Evolutionary conservation across 2,797 vertebrate genomes (phyloP).

Genomic region (Crocidura indochinensis): DNA sequence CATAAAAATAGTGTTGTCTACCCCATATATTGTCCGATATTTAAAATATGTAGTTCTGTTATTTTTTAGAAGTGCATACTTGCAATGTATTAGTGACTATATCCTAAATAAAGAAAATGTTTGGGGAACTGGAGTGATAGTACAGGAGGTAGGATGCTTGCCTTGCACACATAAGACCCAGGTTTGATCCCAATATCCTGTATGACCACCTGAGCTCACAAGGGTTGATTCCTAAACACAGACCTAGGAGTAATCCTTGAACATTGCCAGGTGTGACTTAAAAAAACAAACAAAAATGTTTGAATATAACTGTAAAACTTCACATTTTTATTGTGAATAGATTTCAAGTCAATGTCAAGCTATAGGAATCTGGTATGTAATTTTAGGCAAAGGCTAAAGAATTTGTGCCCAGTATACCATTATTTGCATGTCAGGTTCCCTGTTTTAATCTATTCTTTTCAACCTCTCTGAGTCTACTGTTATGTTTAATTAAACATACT

Average conservation of each 20-base stretch:
- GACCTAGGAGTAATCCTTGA: too few relatives aligned
- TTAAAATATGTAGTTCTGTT: constrained; percentile 17
- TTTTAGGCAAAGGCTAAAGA: constrained; percentile 9
- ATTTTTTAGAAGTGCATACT: background rate
- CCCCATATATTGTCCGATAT: background rate
- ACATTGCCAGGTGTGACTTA: too few relatives aligned
- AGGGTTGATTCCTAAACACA: too few relatives aligned
- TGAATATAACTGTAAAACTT: background rate
- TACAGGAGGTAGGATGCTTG: too few relatives aligned
- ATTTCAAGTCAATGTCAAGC: background rate
- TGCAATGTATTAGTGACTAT: background rate
- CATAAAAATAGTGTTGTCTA: background rate
- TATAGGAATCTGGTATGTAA: background rate
- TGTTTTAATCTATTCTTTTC: background rate
- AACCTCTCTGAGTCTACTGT: background rate
- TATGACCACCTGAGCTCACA: too few relatives aligned
- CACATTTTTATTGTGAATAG: background rate
- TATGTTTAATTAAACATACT: background rate
- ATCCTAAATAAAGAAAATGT: background rate
- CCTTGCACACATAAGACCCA: too few relatives aligned
- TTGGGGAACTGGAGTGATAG: too few relatives aligned
- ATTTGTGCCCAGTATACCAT: background rate
- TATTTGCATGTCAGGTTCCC: background rate
- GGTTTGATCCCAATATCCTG: too few relatives aligned
- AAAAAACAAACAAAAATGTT: background rate